phyloP scores from a whole-genome alignment of 2,113 vertebrate genomes.

The Theristicus caerulescens region DNA sequence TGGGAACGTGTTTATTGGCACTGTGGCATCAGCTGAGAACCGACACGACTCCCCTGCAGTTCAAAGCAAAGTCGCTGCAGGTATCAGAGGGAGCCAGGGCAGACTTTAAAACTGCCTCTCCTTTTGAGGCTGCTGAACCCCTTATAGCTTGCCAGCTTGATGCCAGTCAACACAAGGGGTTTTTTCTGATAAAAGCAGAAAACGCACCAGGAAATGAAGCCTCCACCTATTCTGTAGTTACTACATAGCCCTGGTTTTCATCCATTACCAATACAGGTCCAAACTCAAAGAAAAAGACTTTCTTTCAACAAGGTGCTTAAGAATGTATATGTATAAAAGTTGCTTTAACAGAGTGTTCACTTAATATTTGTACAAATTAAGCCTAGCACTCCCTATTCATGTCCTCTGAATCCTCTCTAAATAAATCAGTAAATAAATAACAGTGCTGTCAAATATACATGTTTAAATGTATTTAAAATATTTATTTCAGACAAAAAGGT shows the following conservation, averaged over 20 bases:
- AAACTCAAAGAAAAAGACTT: not conserved
- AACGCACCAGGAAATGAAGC: not conserved
- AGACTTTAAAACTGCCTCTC: not conserved
- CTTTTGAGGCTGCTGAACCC: not conserved
- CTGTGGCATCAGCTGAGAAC: not conserved
- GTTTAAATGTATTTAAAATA: not conserved
- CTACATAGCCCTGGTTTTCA: not conserved
- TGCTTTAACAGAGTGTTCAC: not conserved
- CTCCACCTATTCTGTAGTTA: not conserved
- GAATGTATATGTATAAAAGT: not conserved
- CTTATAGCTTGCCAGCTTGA: not conserved
- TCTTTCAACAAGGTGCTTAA: not conserved
- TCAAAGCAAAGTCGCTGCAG: not conserved
- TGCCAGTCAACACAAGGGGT: not conserved
- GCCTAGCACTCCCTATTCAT: not conserved
- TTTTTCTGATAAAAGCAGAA: not conserved
- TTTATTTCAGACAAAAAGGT: not conserved
- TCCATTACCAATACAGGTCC: not conserved
- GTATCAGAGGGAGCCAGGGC: not conserved
- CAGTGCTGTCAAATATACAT: not conserved
- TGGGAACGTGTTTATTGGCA: accelerated
- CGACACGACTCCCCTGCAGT: accelerated
- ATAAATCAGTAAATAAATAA: not conserved
- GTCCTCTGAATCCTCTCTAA: not conserved
- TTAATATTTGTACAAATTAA: not conserved